These are phyloP conservation scores for Calephelis perditalis DNA, from an alignment of 2,888 invertebrate species.

Conservation along the genomic window DNA sequence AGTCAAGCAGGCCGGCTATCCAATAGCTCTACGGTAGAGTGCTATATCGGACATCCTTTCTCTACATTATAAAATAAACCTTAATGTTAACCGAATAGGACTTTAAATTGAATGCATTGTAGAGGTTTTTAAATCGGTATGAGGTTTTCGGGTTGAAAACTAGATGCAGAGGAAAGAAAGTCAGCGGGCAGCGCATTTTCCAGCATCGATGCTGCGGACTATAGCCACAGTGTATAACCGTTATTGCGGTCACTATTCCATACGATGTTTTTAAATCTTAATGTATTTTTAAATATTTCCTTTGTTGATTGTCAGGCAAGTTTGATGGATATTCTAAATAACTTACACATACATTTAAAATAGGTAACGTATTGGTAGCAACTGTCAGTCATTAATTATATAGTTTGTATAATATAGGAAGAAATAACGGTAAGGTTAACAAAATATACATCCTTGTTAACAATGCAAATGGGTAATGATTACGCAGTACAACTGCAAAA, in stretches of 20 bases:
- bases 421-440: too few relatives aligned
- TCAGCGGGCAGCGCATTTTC: conserved; percentile 72
- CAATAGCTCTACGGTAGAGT: conserved; percentile 21
- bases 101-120: conserved; percentile 24
- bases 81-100: conserved; percentile 29
- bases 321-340: too few relatives aligned
- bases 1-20: conserved; percentile 22
- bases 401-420: too few relatives aligned
- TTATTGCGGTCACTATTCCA: conserved; percentile 58
- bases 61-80: conserved; percentile 34
- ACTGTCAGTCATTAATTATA: too few relatives aligned
- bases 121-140: conserved; percentile 41
- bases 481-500: too few relatives aligned
- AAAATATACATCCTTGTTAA: too few relatives aligned
- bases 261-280: conserved; percentile 23
- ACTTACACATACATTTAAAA: too few relatives aligned
- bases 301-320: too few relatives aligned
- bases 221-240: conserved; percentile 26
- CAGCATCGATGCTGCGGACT: conserved; percentile 56
- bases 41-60: conserved; percentile 13
- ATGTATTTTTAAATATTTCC: background rate
- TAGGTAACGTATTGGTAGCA: too few relatives aligned
- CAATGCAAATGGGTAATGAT: too few relatives aligned
- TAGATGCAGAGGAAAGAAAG: conserved; percentile 70
- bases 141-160: conserved; percentile 40